phyloP scores from a whole-genome alignment of 2,113 vertebrate species.

The Trogon melanurus region DNA sequence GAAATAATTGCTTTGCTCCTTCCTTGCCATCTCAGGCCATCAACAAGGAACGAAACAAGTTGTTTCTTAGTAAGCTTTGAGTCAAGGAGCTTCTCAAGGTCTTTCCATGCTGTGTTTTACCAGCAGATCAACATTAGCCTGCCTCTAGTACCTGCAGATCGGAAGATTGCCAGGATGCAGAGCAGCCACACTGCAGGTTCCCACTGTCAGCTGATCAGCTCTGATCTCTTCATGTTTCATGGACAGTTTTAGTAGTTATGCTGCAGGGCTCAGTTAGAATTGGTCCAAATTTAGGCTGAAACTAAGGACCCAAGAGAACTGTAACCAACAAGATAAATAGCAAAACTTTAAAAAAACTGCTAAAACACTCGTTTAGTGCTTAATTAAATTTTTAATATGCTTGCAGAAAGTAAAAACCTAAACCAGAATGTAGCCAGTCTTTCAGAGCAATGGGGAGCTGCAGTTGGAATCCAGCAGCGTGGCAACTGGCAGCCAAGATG shows the following conservation, averaged over 20 bases:
- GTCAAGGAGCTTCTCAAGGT: not conserved
- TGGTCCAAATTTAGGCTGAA: conserved; percentile 10
- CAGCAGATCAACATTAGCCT: not conserved
- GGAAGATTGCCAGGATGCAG: not conserved
- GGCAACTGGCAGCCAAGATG: not conserved
- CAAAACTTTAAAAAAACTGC: not conserved
- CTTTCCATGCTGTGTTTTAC: not conserved
- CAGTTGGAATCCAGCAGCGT: not conserved
- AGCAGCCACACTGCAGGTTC: not conserved
- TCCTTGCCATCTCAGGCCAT: not conserved
- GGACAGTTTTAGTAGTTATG: not conserved
- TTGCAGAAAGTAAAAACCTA: not conserved
- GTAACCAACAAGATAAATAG: conserved; percentile 14
- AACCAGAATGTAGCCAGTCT: not conserved
- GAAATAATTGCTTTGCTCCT: not conserved
- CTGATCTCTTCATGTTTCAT: conserved; percentile 6
- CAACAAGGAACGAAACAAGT: not conserved
- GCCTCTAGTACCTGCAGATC: not conserved
- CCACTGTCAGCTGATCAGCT: not conserved
- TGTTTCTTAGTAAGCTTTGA: not conserved
- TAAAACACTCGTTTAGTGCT: not conserved
- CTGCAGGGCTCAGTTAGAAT: not conserved
- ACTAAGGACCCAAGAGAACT: not conserved
- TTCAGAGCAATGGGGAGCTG: not conserved
- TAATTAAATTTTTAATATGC: conserved; percentile 13